Evolutionary conservation across 2,113 vertebrate genomes (phyloP), one percentile per base, ranked within the genome.

Genomic region (Oriolus oriolus): DNA sequence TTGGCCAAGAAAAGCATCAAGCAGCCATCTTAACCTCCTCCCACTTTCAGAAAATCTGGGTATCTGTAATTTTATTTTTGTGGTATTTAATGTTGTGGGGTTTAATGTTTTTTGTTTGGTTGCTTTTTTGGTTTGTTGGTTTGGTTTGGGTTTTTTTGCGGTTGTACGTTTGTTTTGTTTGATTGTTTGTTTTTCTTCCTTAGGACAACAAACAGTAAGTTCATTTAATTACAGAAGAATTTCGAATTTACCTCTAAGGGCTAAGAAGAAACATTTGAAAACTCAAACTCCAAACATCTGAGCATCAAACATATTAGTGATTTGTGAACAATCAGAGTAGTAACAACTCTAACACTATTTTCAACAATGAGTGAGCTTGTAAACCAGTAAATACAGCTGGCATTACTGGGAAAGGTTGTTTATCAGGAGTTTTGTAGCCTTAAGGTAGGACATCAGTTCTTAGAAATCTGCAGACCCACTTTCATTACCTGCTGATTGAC

Each of bases 91-190:
- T 41, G 16, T 17, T 63, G 3, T 16, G 3, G 8, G 7, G 19
- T n/a, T 69, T 50, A 41, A 10, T 23, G 7, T 0, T 45, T 44
- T 60, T 78, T 15, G 26, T 57, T 66, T 33, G 22, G 3, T 27
- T 76, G 30, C 6, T 86, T 68, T 42, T 26, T 75, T 16, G 2
- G 7, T 75, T 50, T 59, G 21, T 35, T 75, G 41, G 27, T 3
- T 13, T 45, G 21, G 14, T 49, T 37, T 74, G 39, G 39, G 39
- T 39, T 9, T 39, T 9, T 45, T 18, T 31, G 3, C 0, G 0
- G 4, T 10, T 14, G 16, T 49, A 10, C 42, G 21, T 53, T 59
- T 65, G 11, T 41, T 64, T 57, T 45, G 9, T 30, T 70, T 44
- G 5, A 1, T 3, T n/a, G 13, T 4, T 56, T 45, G 5, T 0